phyloP scores from a whole-genome alignment of 2,888 invertebrate species.

The Noctua janthe region DNA sequence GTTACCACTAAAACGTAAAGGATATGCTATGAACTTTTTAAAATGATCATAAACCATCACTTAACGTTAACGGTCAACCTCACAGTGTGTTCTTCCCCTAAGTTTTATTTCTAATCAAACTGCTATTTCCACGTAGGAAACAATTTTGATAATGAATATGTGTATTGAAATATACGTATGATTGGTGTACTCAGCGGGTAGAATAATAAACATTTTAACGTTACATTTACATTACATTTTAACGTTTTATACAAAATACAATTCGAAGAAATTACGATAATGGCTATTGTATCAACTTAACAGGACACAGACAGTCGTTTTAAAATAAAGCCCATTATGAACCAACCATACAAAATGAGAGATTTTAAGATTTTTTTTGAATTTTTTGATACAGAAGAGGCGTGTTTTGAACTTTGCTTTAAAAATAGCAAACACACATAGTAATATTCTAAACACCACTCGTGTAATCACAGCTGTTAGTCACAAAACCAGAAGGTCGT shows the following conservation, averaged over 20 bases:
- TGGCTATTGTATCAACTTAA: not conserved
- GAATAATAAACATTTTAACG: not conserved
- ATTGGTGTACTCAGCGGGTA: not conserved
- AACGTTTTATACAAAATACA: not conserved
- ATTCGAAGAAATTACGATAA: not conserved
- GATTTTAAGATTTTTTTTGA: too few relatives aligned
- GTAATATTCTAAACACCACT: not conserved
- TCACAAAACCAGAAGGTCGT: conserved; percentile 8
- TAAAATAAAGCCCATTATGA: not conserved
- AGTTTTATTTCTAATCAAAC: not conserved
- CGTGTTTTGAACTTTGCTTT: not conserved
- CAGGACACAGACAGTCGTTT: not conserved
- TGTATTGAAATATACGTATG: not conserved
- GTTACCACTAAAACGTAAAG: too few relatives aligned
- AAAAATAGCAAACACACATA: not conserved
- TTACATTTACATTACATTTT: not conserved
- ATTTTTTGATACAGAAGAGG: not conserved
- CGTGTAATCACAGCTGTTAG: conserved; percentile 8
- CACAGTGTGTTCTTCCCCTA: not conserved
- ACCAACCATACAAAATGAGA: not conserved
- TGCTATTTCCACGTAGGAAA: not conserved
- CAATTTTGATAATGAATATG: not conserved
- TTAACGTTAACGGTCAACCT: not conserved
- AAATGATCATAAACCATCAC: not conserved
- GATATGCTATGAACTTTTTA: not conserved